These are phyloP conservation scores for Brachionichthys hirsutus DNA, from an alignment of 2,113 vertebrate genomes.

Conservation along the genomic window DNA sequence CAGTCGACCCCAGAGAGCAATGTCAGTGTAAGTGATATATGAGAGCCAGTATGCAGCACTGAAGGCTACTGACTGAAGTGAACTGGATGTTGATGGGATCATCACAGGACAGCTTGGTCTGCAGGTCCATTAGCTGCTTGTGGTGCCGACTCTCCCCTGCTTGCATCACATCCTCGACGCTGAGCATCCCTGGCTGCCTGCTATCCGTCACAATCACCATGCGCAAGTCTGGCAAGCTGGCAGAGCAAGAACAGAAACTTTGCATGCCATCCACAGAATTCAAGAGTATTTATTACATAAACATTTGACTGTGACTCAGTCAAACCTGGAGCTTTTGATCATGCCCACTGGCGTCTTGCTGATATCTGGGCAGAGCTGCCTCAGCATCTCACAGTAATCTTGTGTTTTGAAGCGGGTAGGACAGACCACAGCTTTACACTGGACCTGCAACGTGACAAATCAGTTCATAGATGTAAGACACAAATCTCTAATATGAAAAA, in stretches of 20 bases:
- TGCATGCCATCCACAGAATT: background rate
- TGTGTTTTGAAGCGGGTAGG: conserved; percentile 88
- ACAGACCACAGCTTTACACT: conserved; percentile 90
- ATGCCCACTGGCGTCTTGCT: conserved; percentile 72
- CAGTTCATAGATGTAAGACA: background rate
- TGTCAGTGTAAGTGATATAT: background rate
- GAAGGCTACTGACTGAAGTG: conserved; percentile 82
- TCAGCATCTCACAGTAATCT: conserved; percentile 87
- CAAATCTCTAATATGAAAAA: too few relatives aligned
- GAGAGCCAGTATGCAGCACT: background rate
- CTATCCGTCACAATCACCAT: conserved; percentile 81
- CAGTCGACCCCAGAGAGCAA: too few relatives aligned
- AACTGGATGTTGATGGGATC: conserved; percentile 95
- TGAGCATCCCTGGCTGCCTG: conserved; percentile 83
- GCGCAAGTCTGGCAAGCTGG: conserved; percentile 86
- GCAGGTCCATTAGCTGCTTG: conserved; percentile 75
- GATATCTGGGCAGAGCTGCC: conserved; percentile 86
- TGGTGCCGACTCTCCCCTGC: conserved; percentile 78
- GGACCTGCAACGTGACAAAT: conserved; percentile 78
- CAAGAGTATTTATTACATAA: too few relatives aligned
- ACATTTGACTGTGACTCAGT: background rate
- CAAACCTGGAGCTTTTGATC: conserved; percentile 85
- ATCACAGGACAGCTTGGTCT: conserved; percentile 79
- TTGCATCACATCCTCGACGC: conserved; percentile 84
- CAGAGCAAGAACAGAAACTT: background rate